Conservation (phyloP, 92 coral and sea anemone genomes). For the Porites cylindrica region DNA sequence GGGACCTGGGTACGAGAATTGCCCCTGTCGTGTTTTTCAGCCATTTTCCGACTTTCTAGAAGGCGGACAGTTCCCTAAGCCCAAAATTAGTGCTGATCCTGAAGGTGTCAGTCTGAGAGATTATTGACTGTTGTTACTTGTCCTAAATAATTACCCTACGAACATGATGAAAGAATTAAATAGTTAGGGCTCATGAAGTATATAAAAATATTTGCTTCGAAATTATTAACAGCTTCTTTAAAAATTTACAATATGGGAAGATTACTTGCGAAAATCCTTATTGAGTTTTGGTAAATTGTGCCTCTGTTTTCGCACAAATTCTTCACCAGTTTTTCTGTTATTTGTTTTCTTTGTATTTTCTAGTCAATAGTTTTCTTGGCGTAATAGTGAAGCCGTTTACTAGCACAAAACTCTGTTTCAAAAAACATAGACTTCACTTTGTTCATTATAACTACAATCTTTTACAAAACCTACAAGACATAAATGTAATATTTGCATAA, state of each 20-base stretch:
- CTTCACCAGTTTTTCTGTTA: background rate
- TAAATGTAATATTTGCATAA: conserved; percentile 25
- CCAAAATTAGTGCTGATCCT: too few relatives aligned
- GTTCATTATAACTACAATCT: background rate
- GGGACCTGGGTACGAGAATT: too few relatives aligned
- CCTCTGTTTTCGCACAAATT: background rate
- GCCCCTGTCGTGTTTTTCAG: too few relatives aligned
- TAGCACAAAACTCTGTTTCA: conserved; percentile 16
- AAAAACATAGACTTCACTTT: conserved; percentile 26
- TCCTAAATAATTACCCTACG: conserved; percentile 23
- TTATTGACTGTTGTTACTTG: conserved; percentile 3
- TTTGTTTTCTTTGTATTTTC: background rate
- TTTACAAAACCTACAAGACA: conserved; percentile 27
- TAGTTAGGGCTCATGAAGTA: conserved; percentile 61
- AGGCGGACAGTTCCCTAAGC: too few relatives aligned
- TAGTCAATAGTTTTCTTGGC: conserved; percentile 4
- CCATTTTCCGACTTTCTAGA: too few relatives aligned
- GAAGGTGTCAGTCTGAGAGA: too few relatives aligned
- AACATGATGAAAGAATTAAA: conserved; percentile 60
- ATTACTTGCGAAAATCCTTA: conserved; percentile 8
- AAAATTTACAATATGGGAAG: conserved; percentile 33
- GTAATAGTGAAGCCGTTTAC: background rate
- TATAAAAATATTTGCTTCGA: conserved; percentile 75
- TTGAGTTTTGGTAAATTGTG: conserved; percentile 2
- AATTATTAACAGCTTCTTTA: conserved; percentile 73